These are phyloP conservation scores for Temnothorax curvispinosus DNA, from an alignment of 1,140 invertebrate species.

Conservation along the genomic window DNA sequence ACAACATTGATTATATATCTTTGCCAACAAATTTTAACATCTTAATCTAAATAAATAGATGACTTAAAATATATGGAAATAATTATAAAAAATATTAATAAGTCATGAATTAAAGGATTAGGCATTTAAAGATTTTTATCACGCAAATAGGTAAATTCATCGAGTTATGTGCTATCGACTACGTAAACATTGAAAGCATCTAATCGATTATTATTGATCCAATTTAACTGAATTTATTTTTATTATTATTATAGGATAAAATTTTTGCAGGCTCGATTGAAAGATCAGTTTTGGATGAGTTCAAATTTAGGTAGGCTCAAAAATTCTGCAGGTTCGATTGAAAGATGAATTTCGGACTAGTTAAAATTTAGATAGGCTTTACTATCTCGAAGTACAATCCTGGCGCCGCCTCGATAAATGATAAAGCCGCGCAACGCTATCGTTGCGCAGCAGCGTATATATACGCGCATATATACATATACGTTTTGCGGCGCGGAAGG, in stretches of 20 bases:
- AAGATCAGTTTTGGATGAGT: too few species aligned
- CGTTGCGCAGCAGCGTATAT: conserved; percentile 29
- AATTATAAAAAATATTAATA: background rate
- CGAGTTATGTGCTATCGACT: background rate
- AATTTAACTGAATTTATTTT: background rate
- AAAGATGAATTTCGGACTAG: background rate
- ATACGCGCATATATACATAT: background rate
- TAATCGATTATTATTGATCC: background rate
- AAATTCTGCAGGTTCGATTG: background rate
- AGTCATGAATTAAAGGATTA: background rate
- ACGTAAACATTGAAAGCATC: background rate
- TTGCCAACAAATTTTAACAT: background rate
- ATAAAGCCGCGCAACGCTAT: conserved; percentile 24
- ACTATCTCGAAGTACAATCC: background rate
- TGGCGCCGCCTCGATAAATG: conserved; percentile 19
- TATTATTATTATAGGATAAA: too few species aligned
- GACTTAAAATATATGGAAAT: background rate
- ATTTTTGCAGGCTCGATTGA: too few species aligned
- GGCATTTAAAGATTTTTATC: background rate
- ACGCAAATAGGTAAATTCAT: background rate
- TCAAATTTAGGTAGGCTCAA: background rate
- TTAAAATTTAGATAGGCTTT: background rate
- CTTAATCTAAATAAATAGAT: background rate
- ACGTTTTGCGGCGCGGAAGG: conserved; percentile 56
- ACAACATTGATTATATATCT: background rate